phyloP scores from a whole-genome alignment of 2,797 vertebrate species.

The Sebastes steindachneri region DNA sequence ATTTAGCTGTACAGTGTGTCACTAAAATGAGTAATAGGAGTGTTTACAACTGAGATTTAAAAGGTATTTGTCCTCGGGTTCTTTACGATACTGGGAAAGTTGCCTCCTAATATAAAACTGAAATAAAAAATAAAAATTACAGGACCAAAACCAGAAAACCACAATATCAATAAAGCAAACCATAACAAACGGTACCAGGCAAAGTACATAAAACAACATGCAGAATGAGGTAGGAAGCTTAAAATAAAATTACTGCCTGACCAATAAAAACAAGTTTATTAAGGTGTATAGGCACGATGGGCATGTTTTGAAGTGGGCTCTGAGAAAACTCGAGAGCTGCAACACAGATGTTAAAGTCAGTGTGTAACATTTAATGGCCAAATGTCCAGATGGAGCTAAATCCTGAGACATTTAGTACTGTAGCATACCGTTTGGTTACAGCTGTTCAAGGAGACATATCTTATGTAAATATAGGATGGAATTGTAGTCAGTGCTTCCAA shows the following conservation, averaged over 20 bases:
- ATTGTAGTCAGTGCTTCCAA: background rate
- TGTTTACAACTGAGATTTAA: constrained; percentile 27
- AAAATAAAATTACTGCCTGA: constrained; percentile 8
- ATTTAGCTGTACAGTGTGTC: background rate
- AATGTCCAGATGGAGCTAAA: constrained; percentile 27
- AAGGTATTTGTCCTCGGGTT: background rate
- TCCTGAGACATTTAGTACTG: background rate
- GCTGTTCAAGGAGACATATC: background rate
- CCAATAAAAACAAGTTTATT: constrained; percentile 33
- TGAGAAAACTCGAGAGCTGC: constrained; percentile 13
- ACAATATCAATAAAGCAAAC: constrained; percentile 5
- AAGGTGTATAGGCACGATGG: background rate
- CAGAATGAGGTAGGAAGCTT: background rate
- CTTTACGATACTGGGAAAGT: background rate
- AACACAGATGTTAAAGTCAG: constrained; percentile 33
- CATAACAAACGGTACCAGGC: background rate
- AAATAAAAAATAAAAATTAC: background rate
- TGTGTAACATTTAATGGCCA: constrained; percentile 25
- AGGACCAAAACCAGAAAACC: background rate
- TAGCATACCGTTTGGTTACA: background rate
- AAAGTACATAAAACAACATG: constrained; percentile 5
- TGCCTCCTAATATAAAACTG: background rate
- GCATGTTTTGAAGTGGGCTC: background rate
- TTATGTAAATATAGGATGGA: constrained; percentile 24
- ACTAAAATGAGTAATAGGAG: background rate